Conservation (phyloP, 2,797 vertebrate genomes). For the Enteromius anoplus region DNA sequence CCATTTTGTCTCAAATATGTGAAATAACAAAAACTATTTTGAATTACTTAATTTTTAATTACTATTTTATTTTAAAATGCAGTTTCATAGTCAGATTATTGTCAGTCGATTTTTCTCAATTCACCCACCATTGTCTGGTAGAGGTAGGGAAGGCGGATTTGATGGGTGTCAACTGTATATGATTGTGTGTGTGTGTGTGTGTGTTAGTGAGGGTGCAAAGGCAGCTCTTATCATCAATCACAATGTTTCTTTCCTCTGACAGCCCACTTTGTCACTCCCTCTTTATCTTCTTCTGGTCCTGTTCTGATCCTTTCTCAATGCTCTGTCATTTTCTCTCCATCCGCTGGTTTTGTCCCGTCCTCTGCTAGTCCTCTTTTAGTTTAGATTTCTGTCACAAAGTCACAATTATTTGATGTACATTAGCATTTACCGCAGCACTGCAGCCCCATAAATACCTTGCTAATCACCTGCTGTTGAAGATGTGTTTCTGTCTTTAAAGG, state of each 20-base stretch:
- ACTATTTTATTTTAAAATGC: neutral
- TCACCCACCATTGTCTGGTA: neutral
- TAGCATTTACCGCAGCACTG: neutral
- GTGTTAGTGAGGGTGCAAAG: neutral
- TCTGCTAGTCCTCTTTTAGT: conserved; percentile 18
- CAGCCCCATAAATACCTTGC: conserved; percentile 10
- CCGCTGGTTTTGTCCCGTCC: conserved; percentile 30
- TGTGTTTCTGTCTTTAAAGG: conserved; percentile 31
- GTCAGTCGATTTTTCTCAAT: neutral
- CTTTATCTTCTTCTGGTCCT: conserved; percentile 5
- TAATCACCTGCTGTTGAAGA: conserved; percentile 32
- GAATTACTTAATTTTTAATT: neutral
- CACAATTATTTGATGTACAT: neutral
- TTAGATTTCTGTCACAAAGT: neutral
- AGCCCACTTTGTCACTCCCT: conserved; percentile 15
- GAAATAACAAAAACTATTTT: neutral
- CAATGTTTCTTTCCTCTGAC: conserved; percentile 5
- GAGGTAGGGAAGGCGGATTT: neutral
- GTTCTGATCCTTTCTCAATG: conserved; percentile 2
- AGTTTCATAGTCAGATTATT: neutral
- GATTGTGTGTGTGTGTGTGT: neutral
- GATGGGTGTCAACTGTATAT: neutral
- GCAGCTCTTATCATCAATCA: conserved; percentile 27
- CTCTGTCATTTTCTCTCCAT: neutral
- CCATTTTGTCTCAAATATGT: neutral